Conservation (phyloP, 2,113 vertebrate species). For the Zosterops borbonicus region DNA sequence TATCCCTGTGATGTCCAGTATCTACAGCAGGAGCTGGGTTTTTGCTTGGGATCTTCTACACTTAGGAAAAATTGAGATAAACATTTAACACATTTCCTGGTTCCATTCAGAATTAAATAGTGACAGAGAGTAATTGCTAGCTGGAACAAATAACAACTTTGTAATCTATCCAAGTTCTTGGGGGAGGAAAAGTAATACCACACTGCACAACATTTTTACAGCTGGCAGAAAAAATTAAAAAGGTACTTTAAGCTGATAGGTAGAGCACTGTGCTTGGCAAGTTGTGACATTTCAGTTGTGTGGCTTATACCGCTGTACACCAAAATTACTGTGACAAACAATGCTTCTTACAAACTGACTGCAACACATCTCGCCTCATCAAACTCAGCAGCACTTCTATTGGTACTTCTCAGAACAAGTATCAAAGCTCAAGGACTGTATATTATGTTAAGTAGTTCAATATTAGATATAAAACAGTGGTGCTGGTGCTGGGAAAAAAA, state of each 20-base stretch:
- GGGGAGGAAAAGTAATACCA: background rate
- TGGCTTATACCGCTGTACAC: background rate
- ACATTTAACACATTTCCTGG: background rate
- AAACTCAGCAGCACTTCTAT: background rate
- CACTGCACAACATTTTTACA: background rate
- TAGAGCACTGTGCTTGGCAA: rapidly evolving
- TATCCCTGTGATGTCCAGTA: background rate
- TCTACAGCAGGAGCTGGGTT: background rate
- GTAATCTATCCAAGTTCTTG: background rate
- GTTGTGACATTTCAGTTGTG: background rate
- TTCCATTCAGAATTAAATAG: background rate
- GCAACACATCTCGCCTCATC: background rate
- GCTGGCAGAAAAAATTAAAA: background rate
- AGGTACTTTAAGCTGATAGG: background rate
- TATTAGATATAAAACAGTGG: background rate
- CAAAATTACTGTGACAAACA: background rate
- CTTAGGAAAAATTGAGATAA: background rate
- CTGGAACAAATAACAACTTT: background rate
- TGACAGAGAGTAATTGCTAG: background rate
- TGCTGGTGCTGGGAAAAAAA: background rate
- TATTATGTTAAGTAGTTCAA: conserved; percentile 39
- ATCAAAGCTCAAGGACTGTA: conserved; percentile 29
- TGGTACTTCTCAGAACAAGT: conserved; percentile 21
- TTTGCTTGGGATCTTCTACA: background rate
- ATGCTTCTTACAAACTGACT: background rate